Conservation (phyloP, 2,888 invertebrate genomes). For the Leucania comma region DNA sequence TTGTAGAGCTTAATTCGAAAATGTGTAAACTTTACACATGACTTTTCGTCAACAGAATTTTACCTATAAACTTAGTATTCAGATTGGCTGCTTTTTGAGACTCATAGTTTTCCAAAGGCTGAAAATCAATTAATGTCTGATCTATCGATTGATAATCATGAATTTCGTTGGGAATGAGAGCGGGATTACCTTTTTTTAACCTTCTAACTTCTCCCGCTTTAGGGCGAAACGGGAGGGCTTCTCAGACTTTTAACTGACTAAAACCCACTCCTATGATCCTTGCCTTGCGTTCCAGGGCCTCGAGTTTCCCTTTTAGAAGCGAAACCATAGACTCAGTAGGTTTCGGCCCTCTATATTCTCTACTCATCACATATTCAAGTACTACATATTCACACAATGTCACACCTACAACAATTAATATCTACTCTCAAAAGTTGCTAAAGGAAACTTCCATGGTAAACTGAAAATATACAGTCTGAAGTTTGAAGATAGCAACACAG, state of each 20-base stretch:
- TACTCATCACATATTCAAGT: background rate
- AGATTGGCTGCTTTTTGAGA: background rate
- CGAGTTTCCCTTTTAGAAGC: no score
- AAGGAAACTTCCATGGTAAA: slow-evolving; percentile 24
- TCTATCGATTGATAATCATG: no score
- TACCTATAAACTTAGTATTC: no score
- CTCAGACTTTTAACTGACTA: no score
- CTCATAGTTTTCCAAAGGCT: background rate
- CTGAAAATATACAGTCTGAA: slow-evolving; percentile 35
- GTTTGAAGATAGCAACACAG: slow-evolving; percentile 50
- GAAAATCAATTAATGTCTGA: background rate
- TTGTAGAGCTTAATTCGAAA: background rate
- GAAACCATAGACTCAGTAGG: no score
- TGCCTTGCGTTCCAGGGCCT: no score
- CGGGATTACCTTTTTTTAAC: no score
- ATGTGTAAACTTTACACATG: background rate
- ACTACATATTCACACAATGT: background rate
- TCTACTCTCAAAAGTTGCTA: background rate
- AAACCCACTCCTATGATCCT: no score
- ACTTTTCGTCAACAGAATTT: background rate
- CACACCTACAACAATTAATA: slow-evolving; percentile 15
- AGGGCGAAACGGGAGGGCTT: no score
- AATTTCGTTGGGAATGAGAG: no score
- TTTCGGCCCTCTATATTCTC: no score
- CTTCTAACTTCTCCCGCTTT: no score